These are phyloP conservation scores for Syrphus vitripennis DNA, from an alignment of 2,888 invertebrate species.

Conservation along the genomic window DNA sequence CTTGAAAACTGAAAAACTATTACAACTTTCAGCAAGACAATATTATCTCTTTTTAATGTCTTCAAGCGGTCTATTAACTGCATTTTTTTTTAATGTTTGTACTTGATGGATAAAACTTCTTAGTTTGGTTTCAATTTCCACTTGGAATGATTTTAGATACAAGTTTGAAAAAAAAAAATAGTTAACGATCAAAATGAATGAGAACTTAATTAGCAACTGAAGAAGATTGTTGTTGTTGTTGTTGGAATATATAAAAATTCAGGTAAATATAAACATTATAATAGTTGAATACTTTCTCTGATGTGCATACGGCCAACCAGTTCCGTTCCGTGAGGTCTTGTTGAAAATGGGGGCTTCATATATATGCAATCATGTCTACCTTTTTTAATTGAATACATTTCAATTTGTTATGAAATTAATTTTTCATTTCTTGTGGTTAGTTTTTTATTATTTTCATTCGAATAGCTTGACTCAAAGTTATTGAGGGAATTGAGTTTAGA, in stretches of 20 bases:
- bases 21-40: not conserved
- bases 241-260: not conserved
- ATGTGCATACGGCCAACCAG: not conserved
- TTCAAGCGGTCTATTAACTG: constrained; percentile 5
- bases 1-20: constrained; percentile 5
- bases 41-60: no score
- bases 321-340: not conserved
- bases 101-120: not conserved
- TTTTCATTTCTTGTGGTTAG: not conserved
- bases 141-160: not conserved
- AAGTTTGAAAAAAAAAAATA: not conserved
- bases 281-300: constrained; percentile 26
- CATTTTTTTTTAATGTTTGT: not conserved
- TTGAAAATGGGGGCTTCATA: not conserved
- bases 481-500: no score
- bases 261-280: constrained; percentile 32
- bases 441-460: no score
- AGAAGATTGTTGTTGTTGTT: no score
- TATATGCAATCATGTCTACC: not conserved
- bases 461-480: no score
- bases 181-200: constrained; percentile 26
- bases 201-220: constrained; percentile 28
- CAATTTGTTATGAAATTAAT: not conserved
- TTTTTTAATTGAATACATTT: not conserved
- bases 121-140: constrained; percentile 17